Evolutionary conservation across 2,113 vertebrate species (phyloP).

Genomic region (Ophthalmolycus amberensis): DNA sequence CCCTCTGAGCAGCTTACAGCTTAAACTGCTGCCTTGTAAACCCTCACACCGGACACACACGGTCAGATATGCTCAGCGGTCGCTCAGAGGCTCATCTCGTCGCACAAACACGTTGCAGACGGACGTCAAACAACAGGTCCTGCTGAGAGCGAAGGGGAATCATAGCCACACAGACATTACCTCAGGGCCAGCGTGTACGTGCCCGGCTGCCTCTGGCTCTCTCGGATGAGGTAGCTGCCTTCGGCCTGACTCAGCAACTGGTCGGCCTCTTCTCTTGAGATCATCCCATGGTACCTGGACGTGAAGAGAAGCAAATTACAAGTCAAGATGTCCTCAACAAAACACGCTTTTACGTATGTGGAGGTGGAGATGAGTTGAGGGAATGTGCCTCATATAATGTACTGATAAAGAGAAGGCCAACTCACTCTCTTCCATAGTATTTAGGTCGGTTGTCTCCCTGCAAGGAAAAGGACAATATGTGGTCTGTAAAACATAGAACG

Average conservation of each 20-base stretch:
- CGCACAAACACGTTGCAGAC: no score
- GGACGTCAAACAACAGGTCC: no score
- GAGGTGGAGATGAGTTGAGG: background rate
- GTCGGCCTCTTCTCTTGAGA: conserved; percentile 96
- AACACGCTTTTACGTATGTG: background rate
- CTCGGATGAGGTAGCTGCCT: conserved; percentile 98
- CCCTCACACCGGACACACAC: conserved; percentile 14
- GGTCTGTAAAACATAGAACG: background rate
- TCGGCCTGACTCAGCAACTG: conserved; percentile 94
- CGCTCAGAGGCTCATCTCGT: no score
- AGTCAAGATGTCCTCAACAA: background rate
- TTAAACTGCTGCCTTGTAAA: conserved; percentile 7
- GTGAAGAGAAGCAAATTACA: background rate
- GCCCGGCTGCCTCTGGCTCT: conserved; percentile 97
- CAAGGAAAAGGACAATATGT: conserved; percentile 40
- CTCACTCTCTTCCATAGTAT: conserved; percentile 99
- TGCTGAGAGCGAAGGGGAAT: background rate
- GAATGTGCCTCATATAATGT: background rate
- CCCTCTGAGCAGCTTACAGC: conserved; percentile 25
- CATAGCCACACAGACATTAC: conserved; percentile 68
- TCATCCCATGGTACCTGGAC: conserved; percentile 97
- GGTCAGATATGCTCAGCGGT: background rate
- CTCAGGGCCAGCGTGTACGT: conserved; percentile 98
- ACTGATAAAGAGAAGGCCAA: conserved; percentile 46
- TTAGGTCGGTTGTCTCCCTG: conserved; percentile 98